Conservation (phyloP, 2,113 vertebrate genomes). For the Apaloderma vittatum region DNA sequence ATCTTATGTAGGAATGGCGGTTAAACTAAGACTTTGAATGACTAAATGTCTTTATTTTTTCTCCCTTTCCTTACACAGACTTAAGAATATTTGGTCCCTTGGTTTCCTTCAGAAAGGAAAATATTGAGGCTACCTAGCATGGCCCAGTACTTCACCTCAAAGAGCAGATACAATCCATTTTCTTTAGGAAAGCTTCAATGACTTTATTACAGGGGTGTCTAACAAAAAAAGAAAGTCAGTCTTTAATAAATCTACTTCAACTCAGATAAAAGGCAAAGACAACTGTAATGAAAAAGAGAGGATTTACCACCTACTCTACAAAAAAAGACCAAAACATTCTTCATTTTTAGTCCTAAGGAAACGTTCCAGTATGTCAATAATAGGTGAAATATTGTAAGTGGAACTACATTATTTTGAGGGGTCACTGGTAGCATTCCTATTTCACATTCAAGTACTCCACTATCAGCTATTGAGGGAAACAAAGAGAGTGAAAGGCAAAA, state of each 20-base stretch:
- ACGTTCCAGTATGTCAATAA: neutral
- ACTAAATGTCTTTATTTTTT: neutral
- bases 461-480: neutral
- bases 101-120: neutral
- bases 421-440: neutral
- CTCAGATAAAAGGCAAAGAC: neutral
- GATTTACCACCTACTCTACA: neutral
- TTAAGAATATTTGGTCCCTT: neutral
- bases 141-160: neutral
- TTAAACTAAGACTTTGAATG: neutral
- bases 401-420: neutral
- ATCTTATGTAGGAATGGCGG: neutral
- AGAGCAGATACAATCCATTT: neutral
- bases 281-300: neutral
- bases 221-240: neutral
- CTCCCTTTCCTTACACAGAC: neutral
- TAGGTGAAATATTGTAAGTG: neutral
- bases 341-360: neutral
- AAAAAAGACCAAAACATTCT: neutral
- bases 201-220: neutral
- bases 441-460: neutral
- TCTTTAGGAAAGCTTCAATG: neutral
- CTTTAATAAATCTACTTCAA: neutral
- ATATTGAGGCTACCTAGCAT: neutral
- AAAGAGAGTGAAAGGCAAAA: neutral